Percentiles rank a stretch among this genome's conserved stretches.
phyloP scores from a whole-genome alignment of 2,797 vertebrate species.

The Columba guinea region DNA sequence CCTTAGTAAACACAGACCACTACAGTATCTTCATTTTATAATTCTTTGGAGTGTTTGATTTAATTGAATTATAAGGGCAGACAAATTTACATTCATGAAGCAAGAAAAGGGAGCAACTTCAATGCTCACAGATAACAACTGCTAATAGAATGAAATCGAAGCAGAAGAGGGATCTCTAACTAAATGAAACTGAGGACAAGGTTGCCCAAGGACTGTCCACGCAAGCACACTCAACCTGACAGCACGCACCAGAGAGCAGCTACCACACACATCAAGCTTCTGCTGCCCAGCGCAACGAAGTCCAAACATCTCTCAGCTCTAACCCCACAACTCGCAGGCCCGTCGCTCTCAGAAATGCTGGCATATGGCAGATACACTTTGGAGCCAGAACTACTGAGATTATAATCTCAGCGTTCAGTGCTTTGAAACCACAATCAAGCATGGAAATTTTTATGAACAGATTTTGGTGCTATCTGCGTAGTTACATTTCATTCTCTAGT shows the following conservation, averaged over 20 bases:
- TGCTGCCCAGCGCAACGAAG: not conserved
- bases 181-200: not conserved
- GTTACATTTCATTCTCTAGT: not conserved
- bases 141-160: not conserved
- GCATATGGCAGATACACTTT: not conserved
- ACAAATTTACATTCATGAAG: not conserved
- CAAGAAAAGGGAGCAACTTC: not conserved
- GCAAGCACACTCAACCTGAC: not conserved
- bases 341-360: not conserved
- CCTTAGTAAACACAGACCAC: not conserved
- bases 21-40: not conserved
- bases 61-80: not conserved
- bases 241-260: not conserved
- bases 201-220: rapidly evolving
- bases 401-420: not conserved
- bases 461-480: not conserved
- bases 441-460: not conserved
- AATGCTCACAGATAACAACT: not conserved
- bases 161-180: not conserved
- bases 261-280: not conserved
- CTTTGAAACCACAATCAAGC: not conserved
- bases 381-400: not conserved
- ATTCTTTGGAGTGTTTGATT: not conserved
- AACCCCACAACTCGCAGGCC: not conserved
- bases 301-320: not conserved